Conservation (phyloP, 2,797 vertebrate species). For the Pseudochirops corinnae region DNA sequence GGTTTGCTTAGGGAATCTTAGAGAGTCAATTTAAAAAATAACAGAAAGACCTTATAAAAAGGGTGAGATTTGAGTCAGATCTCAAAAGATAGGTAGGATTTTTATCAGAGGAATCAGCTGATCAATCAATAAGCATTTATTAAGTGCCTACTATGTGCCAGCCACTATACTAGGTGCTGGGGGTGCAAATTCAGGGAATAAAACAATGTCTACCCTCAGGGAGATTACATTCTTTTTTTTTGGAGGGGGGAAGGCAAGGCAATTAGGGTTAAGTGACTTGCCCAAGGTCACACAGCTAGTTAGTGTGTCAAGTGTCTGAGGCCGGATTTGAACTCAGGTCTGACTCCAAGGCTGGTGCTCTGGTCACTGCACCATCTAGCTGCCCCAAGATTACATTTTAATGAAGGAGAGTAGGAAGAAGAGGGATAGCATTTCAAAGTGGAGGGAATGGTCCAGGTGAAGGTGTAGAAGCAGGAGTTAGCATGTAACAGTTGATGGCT, state of each 20-base stretch:
- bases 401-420: background rate
- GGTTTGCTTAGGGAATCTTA: background rate
- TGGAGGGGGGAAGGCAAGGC: too few species aligned
- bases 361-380: too few species aligned
- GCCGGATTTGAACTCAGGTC: too few species aligned
- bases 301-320: too few species aligned
- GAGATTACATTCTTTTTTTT: background rate
- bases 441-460: background rate
- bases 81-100: background rate
- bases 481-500: background rate
- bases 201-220: background rate
- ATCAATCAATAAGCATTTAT: background rate
- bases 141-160: background rate
- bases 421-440: background rate
- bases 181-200: background rate
- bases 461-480: background rate
- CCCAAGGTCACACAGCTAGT: too few species aligned
- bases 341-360: too few species aligned
- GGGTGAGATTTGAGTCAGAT: background rate
- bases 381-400: background rate
- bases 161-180: too few species aligned
- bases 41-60: background rate
- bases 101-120: background rate
- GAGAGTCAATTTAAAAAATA: background rate
- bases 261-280: too few species aligned